A percentile compares a stretch with the other conserved stretches of the same genome.
phyloP scores from a whole-genome alignment of 2,113 vertebrate species.

The Thryonomys swinderianus region DNA sequence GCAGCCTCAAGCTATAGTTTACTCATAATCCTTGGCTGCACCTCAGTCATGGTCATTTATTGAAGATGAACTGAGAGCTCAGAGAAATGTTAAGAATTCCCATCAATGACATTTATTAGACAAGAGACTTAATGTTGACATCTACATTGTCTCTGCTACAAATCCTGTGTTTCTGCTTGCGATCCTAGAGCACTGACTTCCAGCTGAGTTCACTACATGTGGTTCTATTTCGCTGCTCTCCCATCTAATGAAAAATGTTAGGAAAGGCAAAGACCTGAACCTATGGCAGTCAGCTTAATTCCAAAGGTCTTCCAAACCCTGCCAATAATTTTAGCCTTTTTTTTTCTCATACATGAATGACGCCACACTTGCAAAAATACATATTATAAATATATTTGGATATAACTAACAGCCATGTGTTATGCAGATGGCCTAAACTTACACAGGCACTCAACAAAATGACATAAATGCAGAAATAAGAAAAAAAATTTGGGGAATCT shows the following conservation, averaged over 20 bases:
- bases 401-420: slow-evolving; percentile 38
- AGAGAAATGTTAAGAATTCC: not conserved
- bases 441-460: not conserved
- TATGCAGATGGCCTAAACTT: slow-evolving; percentile 4
- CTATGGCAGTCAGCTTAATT: slow-evolving; percentile 50
- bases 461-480: not conserved
- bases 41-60: slow-evolving; percentile 25
- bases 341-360: not conserved
- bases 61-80: not conserved
- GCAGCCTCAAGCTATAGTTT: not conserved
- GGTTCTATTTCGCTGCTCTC: slow-evolving; percentile 47
- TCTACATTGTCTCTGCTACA: not conserved
- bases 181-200: slow-evolving; percentile 9
- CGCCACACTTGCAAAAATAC: not conserved
- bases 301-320: not conserved
- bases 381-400: slow-evolving; percentile 48
- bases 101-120: not conserved
- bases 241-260: slow-evolving; percentile 37
- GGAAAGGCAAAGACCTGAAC: slow-evolving; percentile 7
- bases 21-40: not conserved
- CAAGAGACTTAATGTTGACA: not conserved
- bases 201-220: not conserved
- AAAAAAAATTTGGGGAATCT: not conserved
- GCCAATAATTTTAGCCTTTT: not conserved
- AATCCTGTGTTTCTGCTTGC: not conserved